A percentile compares a stretch with the other conserved stretches of the same genome.
Conservation (phyloP, 2,113 vertebrate genomes). For the Ailurus styani region DNA sequence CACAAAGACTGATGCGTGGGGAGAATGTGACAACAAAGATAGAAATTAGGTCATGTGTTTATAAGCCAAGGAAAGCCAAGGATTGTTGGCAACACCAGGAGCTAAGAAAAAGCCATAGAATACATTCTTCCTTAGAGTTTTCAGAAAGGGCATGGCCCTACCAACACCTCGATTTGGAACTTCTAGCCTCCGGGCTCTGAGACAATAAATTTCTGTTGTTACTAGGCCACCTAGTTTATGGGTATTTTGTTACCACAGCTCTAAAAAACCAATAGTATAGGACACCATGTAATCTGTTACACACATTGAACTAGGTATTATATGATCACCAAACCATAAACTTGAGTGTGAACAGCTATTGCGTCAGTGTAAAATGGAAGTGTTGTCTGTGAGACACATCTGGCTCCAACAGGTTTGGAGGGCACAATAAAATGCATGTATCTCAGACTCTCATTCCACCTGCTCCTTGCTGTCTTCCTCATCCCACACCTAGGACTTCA, state of each 20-base stretch:
- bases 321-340: not conserved
- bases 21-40: not conserved
- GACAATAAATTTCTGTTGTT: not conserved
- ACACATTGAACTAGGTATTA: not conserved
- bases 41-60: not conserved
- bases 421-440: not conserved
- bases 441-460: not conserved
- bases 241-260: not conserved
- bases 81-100: not conserved
- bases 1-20: not conserved
- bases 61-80: not conserved
- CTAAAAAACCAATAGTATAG: not conserved
- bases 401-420: not conserved
- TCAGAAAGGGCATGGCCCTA: not conserved
- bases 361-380: not conserved
- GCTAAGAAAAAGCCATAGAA: not conserved
- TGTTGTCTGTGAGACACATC: not conserved
- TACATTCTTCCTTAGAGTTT: not conserved
- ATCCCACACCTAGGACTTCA: no score
- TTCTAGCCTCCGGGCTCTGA: not conserved
- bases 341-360: not conserved
- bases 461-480: not conserved
- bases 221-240: not conserved
- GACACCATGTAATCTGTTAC: not conserved
- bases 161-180: not conserved